phyloP scores from a whole-genome alignment of 2,797 vertebrate species.

The Novumbra hubbsi region DNA sequence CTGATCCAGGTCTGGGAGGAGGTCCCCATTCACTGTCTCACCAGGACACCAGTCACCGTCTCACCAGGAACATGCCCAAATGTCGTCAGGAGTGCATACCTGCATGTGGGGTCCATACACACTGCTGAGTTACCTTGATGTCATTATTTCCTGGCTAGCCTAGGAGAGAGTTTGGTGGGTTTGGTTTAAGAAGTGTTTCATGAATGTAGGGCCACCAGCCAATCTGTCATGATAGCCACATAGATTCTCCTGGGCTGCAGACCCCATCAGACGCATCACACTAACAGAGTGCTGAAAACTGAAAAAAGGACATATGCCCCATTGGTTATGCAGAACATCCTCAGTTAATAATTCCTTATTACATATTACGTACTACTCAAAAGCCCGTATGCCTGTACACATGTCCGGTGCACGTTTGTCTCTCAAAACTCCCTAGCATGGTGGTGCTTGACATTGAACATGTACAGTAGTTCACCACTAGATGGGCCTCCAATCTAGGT shows the following conservation, averaged over 20 bases:
- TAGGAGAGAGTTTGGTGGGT: no score
- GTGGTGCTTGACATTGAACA: conserved; percentile 10
- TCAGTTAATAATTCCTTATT: no score
- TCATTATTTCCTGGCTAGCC: conserved; percentile 78
- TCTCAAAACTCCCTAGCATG: conserved; percentile 19
- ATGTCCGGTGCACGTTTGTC: background rate
- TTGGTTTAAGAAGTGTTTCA: conserved; percentile 85
- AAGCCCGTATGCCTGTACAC: background rate
- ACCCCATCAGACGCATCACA: conserved; percentile 32
- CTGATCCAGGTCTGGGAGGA: no score
- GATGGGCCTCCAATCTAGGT: conserved; percentile 38
- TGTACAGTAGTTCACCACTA: conserved; percentile 42
- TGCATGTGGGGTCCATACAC: no score
- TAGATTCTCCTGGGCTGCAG: conserved; percentile 88
- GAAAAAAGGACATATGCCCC: background rate
- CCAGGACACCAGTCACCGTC: no score
- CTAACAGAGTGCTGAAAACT: background rate
- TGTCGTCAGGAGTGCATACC: no score
- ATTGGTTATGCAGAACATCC: no score
- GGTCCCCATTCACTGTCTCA: no score
- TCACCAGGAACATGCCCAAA: no score
- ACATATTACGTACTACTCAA: background rate
- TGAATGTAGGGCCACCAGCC: conserved; percentile 91
- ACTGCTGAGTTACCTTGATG: no score
- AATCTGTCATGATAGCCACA: conserved; percentile 91